Percentiles rank a stretch among this genome's conserved stretches.
Conservation (phyloP, 2,113 vertebrate genomes). For the Tupaia chinensis region DNA sequence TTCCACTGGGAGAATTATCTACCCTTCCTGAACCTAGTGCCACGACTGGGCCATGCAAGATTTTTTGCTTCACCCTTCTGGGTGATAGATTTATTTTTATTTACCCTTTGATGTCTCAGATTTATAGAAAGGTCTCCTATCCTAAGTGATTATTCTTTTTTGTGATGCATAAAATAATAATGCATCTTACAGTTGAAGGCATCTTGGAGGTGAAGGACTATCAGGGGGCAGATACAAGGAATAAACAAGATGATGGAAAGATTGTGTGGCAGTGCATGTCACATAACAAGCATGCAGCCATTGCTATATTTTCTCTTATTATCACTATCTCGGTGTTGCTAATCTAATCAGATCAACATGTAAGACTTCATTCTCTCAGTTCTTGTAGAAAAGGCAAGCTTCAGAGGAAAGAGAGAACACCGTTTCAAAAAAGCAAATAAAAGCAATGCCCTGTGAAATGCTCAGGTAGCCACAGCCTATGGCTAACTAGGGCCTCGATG, state of each 20-base stretch:
- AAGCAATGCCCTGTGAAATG: neutral
- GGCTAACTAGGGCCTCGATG: neutral
- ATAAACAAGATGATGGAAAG: neutral
- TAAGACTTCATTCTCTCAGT: neutral
- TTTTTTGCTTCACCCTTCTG: neutral
- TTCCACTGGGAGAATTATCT: neutral
- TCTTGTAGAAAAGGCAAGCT: neutral
- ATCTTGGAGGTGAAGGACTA: neutral
- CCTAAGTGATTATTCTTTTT: neutral
- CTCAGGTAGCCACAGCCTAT: neutral
- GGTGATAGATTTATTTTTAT: neutral
- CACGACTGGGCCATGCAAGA: neutral
- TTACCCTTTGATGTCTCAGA: neutral
- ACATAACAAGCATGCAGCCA: too few relatives aligned
- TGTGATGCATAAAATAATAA: neutral
- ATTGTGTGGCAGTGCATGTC: rapidly evolving
- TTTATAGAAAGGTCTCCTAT: neutral
- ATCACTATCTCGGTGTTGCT: neutral
- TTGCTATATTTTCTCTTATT: neutral
- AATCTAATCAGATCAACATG: neutral
- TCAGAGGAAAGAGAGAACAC: neutral
- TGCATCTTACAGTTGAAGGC: neutral
- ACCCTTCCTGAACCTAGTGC: neutral
- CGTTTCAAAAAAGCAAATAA: neutral
- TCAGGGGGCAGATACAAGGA: neutral